A percentile compares a stretch with the other conserved stretches of the same genome.
Conservation (phyloP, 2,888 invertebrate species). For the Urechis unicinctus region DNA sequence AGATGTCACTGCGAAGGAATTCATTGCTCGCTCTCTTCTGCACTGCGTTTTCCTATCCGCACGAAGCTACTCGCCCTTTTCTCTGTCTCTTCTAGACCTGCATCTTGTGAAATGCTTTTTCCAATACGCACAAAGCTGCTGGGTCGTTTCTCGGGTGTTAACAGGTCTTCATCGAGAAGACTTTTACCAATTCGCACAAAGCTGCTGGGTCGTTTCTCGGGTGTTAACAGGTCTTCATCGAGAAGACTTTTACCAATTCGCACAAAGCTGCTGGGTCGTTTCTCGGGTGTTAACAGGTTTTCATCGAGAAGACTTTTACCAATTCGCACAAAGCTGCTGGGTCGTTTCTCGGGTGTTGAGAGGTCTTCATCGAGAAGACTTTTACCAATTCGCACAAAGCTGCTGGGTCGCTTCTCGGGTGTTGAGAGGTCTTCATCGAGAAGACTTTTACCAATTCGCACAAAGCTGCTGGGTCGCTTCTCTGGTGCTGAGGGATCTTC, state of each 20-base stretch:
- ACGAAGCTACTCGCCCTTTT: constrained; percentile 15
- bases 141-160: constrained; percentile 1
- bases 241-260: constrained; percentile 9
- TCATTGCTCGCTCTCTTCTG: background rate
- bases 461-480: constrained; percentile 9
- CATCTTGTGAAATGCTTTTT: background rate
- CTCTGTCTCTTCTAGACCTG: background rate
- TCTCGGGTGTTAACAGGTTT: background rate
- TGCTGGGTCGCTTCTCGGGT: background rate
- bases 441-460: constrained; percentile 5
- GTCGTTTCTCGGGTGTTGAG: background rate
- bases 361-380: background rate
- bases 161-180: background rate
- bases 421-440: background rate
- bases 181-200: constrained; percentile 15
- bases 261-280: constrained; percentile 13
- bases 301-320: constrained; percentile 1
- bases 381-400: background rate
- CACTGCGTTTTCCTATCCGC: constrained; percentile 10
- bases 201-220: constrained; percentile 8
- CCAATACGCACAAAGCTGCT: constrained; percentile 13
- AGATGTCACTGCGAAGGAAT: no score
- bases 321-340: constrained; percentile 4
- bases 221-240: background rate
- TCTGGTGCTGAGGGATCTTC: background rate